Conservation (phyloP, 2,113 vertebrate species). For the Megalops atlanticus region DNA sequence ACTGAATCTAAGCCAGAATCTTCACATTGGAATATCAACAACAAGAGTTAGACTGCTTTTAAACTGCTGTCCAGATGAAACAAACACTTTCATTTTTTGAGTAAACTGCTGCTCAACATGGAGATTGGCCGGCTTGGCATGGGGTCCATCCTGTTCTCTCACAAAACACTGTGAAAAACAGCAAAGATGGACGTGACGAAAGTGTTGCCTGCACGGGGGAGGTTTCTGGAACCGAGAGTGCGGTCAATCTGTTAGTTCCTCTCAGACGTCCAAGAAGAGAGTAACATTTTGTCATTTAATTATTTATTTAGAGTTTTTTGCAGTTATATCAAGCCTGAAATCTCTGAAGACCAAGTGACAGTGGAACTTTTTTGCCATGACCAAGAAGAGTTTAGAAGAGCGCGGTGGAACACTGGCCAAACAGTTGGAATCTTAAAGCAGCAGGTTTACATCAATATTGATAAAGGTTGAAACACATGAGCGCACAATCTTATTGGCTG, state of each 20-base stretch:
- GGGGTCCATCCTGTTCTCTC: constrained; percentile 49
- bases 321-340: constrained; percentile 46
- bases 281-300: constrained; percentile 70
- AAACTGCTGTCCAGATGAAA: constrained; percentile 28
- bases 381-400: background rate
- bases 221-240: constrained; percentile 78
- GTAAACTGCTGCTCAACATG: constrained; percentile 43
- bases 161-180: constrained; percentile 59
- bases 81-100: constrained; percentile 32
- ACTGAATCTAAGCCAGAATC: background rate
- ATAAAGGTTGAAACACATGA: background rate
- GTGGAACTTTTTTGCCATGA: background rate
- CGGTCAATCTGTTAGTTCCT: constrained; percentile 82
- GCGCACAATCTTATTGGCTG: background rate
- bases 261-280: constrained; percentile 76
- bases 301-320: constrained; percentile 51
- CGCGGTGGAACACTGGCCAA: background rate
- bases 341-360: background rate
- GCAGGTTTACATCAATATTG: background rate
- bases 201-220: constrained; percentile 81
- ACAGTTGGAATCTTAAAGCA: background rate
- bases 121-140: constrained; percentile 49
- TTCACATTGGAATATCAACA: background rate
- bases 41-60: background rate
- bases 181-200: constrained; percentile 79